These are phyloP conservation scores for Sesamia inferens DNA, from an alignment of 2,888 invertebrate species.

Conservation along the genomic window DNA sequence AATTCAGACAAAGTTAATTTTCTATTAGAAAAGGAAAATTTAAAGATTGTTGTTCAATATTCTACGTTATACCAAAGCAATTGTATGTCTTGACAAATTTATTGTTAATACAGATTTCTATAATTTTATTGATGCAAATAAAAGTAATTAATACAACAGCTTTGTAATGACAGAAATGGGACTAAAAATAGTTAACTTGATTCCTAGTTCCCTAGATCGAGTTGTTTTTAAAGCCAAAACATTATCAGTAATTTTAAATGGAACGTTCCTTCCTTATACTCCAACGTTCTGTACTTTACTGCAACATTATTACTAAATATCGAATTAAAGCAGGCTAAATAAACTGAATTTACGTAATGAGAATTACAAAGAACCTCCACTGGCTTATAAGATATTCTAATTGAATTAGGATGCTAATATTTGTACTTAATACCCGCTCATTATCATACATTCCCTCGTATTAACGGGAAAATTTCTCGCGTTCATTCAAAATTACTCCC, in stretches of 20 bases:
- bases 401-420: conserved; percentile 9
- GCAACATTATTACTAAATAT: neutral
- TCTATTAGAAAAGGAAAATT: neutral
- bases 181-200: neutral
- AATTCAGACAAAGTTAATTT: conserved; percentile 50
- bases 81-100: conserved; percentile 45
- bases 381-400: neutral
- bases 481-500: conserved; percentile 13
- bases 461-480: conserved; percentile 1
- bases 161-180: neutral
- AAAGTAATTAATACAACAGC: neutral
- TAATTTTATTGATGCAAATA: neutral
- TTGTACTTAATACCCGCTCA: neutral
- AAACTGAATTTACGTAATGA: neutral
- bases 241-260: neutral
- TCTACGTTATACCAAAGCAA: neutral
- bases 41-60: neutral
- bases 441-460: conserved; percentile 2
- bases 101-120: conserved; percentile 10
- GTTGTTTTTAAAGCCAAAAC: neutral
- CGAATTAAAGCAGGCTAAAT: neutral
- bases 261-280: too few species aligned
- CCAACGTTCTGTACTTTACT: too few species aligned
- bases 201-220: neutral
- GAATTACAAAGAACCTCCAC: neutral